Evolutionary conservation across 2,888 invertebrate species (phyloP), one percentile per base, ranked within the genome.

Genomic region (Therioaphis trifolii): DNA sequence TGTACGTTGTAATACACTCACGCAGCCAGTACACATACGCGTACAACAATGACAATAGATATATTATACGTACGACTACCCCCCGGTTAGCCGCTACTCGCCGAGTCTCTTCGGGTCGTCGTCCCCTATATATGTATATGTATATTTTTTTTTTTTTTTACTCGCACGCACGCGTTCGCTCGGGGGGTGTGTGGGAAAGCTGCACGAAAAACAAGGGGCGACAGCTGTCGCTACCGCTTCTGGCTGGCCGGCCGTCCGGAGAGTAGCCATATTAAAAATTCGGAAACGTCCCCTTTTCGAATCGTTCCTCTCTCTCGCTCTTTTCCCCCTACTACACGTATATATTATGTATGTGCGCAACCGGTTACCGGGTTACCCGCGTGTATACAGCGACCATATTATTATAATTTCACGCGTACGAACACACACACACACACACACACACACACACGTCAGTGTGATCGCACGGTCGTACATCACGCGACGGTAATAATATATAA

Each of bases 161-260:
- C 24, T 18, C n/a, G n/a, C 46, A 46, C 49, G 15, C 49, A n/a
- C n/a, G 52, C 18, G n/a, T 35, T 35, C 52, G n/a, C 21, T 7
- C 35, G 35, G 35, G 35, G 35, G 7, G 3, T 35, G 35, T 58
- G 58, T 75, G 74, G 76, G 76, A 76, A 76, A 61, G 61, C 46
- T 46, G 43, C n/a, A 46, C 27, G 46, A 29, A 76, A 76, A 76
- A 63, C 27, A 21, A 58, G 58, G 58, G 74, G 4, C 18, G 58
- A 72, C 72, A 72, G 72, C 72, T 72, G 72, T n/a, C 35, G 29
- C 43, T n/a, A 12, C 24, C 12, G 11, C 52, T 1, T 18, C 52
- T n/a, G n/a, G 9, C 52, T 5, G 52, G 52, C n/a, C n/a, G 35
- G 15, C 40, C 74, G 4, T n/a, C 15, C 35, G 74, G 52, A 27